phyloP scores from a whole-genome alignment of 2,888 invertebrate genomes.

The Drosophila peninsularis region DNA sequence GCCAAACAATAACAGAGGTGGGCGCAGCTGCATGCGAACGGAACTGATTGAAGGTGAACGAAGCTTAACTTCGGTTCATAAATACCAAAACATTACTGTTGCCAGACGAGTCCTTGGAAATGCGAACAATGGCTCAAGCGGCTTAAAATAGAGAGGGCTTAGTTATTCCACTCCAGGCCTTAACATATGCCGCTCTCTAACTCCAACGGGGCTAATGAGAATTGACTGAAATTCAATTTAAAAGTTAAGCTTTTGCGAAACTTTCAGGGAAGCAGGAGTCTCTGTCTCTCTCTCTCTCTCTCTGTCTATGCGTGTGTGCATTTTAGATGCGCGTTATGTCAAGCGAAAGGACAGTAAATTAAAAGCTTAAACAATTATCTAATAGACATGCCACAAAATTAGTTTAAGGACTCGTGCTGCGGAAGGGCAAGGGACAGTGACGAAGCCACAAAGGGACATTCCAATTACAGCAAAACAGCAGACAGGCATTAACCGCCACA shows the following conservation, averaged over 20 bases:
- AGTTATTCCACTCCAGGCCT: neutral
- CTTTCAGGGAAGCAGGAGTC: constrained; percentile 5
- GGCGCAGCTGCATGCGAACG: constrained; percentile 5
- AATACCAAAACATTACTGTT: constrained; percentile 29
- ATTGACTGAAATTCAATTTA: constrained; percentile 52
- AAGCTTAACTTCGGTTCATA: constrained; percentile 42
- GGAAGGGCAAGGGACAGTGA: constrained; percentile 34
- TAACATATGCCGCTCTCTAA: neutral
- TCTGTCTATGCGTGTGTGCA: neutral
- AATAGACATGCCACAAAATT: constrained; percentile 78
- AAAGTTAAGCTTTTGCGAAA: constrained; percentile 37
- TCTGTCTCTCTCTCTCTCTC: neutral
- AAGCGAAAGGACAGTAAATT: constrained; percentile 53
- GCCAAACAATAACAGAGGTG: constrained; percentile 16
- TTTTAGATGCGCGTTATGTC: constrained; percentile 9
- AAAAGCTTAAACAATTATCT: constrained; percentile 79
- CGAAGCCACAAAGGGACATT: constrained; percentile 58
- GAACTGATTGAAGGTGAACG: constrained; percentile 29
- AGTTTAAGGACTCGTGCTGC: constrained; percentile 63
- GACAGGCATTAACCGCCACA: constrained; percentile 43
- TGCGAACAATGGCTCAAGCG: constrained; percentile 15
- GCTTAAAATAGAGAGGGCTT: constrained; percentile 32
- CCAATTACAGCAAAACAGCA: constrained; percentile 68
- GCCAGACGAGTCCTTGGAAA: constrained; percentile 18
- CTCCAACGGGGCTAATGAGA: constrained; percentile 36